phyloP scores from a whole-genome alignment of 2,797 vertebrate species.

The Monodelphis domestica region DNA sequence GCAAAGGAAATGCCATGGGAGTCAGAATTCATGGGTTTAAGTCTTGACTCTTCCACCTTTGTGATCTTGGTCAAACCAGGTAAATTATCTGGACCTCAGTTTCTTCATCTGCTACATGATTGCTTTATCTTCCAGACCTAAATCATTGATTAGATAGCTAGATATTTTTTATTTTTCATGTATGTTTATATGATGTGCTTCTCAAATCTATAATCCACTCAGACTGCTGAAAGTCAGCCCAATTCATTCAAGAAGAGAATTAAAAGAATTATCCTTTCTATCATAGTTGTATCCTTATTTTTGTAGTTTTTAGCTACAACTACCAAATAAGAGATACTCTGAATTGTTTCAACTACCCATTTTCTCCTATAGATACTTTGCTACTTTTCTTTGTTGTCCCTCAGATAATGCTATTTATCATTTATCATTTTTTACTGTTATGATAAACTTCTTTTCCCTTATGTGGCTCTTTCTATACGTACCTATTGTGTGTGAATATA shows the following conservation, averaged over 20 bases:
- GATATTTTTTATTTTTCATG: too few species aligned
- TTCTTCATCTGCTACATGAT: not conserved
- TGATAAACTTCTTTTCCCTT: too few species aligned
- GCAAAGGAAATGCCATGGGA: not conserved
- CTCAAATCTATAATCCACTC: not conserved
- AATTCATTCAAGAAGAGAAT: constrained; percentile 21
- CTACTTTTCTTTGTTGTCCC: not conserved
- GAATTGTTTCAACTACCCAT: not conserved
- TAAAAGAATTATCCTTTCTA: not conserved
- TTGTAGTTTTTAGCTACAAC: not conserved
- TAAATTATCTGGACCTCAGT: not conserved
- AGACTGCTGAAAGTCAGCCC: not conserved
- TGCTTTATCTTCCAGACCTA: not conserved
- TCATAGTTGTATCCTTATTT: not conserved
- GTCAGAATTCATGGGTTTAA: not conserved
- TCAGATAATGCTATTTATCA: constrained; percentile 22
- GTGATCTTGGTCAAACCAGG: not conserved
- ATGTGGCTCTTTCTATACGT: too few species aligned
- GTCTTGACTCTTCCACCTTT: not conserved
- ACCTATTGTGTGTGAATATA: too few species aligned
- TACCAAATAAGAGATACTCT: not conserved
- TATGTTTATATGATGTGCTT: not conserved
- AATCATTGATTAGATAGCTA: too few species aligned
- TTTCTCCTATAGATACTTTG: not conserved
- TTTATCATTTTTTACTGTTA: too few species aligned